Percentiles rank a stretch among this genome's conserved stretches.
phyloP scores from a whole-genome alignment of 2,797 vertebrate species.

The Denticeps clupeoides region DNA sequence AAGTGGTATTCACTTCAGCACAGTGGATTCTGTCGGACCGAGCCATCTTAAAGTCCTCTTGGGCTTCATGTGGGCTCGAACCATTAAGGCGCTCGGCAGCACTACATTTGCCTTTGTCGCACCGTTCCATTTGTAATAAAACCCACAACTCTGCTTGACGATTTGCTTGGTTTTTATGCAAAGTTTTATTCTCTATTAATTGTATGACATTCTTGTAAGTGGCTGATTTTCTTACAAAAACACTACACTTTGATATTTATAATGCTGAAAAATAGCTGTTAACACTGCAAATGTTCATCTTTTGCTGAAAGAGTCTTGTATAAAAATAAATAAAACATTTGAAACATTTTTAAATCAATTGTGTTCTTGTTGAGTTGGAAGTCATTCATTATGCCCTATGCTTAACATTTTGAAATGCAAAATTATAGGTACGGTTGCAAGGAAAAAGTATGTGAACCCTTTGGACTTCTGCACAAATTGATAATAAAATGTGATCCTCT shows the following conservation, averaged over 20 bases:
- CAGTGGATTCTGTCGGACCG: no score
- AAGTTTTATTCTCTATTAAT: neutral
- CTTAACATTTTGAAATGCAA: no score
- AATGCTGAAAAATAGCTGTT: neutral
- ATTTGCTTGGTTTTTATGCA: conserved; percentile 3
- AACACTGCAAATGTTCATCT: conserved; percentile 3
- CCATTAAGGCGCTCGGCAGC: no score
- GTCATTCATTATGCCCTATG: neutral
- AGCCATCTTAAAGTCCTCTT: no score
- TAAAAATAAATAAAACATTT: conserved; percentile 3
- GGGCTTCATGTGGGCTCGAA: no score
- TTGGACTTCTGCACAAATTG: no score
- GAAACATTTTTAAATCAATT: neutral
- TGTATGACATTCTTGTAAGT: neutral
- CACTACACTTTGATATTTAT: conserved; percentile 3
- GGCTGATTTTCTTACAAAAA: neutral
- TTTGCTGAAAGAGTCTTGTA: conserved; percentile 3
- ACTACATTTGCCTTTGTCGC: neutral
- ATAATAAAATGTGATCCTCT: no score
- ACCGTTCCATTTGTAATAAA: neutral
- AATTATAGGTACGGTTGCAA: no score
- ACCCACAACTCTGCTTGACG: neutral
- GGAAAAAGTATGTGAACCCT: no score
- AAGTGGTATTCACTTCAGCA: no score
- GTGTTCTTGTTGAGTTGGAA: neutral